phyloP scores from a whole-genome alignment of 1,140 invertebrate genomes.

The Coboldia fuscipes region DNA sequence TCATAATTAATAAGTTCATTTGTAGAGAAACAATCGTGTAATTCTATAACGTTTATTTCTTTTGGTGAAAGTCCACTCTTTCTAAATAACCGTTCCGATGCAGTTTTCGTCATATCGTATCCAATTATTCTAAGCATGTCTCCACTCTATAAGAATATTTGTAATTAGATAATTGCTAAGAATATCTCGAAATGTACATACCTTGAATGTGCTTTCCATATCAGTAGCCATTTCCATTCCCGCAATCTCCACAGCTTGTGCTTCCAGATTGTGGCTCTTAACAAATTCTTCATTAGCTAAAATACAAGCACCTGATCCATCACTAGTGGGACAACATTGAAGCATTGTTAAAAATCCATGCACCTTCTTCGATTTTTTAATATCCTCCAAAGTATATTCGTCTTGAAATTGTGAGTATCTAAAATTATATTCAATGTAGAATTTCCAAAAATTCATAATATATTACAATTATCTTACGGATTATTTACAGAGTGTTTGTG shows the following conservation, averaged over 20 bases:
- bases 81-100: constrained; percentile 59
- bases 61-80: constrained; percentile 51
- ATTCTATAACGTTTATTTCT: constrained; percentile 88
- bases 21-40: constrained; percentile 98
- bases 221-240: constrained; percentile 95
- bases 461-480: too few species aligned
- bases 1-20: constrained; percentile 98
- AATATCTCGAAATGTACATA: too few species aligned
- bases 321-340: constrained; percentile 93
- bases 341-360: constrained; percentile 83
- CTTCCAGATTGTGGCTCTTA: constrained; percentile 51
- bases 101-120: constrained; percentile 84
- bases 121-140: constrained; percentile 84
- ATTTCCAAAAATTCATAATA: too few species aligned
- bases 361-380: constrained; percentile 63
- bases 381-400: constrained; percentile 75
- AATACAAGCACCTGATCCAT: constrained; percentile 83
- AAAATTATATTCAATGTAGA: too few species aligned
- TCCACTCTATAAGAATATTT: too few species aligned
- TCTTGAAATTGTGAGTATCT: constrained; percentile 80
- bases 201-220: constrained; percentile 57
- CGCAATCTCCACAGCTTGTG: constrained; percentile 81
- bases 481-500: constrained; percentile 93
- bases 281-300: constrained; percentile 85
- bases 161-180: too few species aligned